Evolutionary conservation across 1,140 invertebrate species (phyloP), one percentile per base, ranked within the genome.

Genomic region (Drosophila kohkoa): DNA sequence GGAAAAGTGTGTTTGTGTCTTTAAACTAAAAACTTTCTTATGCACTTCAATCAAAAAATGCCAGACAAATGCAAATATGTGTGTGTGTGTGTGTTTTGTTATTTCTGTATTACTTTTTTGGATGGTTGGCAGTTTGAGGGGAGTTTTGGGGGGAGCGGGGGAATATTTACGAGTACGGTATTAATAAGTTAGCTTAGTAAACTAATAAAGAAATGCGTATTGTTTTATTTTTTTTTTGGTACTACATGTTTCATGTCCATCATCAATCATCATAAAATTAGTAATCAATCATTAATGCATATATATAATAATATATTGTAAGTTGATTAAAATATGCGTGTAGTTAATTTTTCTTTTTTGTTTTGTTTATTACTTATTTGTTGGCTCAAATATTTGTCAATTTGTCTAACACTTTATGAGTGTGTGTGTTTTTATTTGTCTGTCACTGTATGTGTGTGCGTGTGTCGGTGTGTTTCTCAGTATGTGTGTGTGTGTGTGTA

Each of bases 31-130:
- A 58, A 55, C 11, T 62, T 32, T 49, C 35, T 49, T 41, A 64
- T 68, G 55, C 10, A 71, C 51, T 58, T 66, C 43, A 63, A 55
- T 59, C 48, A 67, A 75, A 75, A 80, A 75, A 80, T 80, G 52
- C 48, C 63, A 83, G 69, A 82, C 72, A 79, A 75, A 82, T 75
- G 74, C 79, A 81, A 75, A 77, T 78, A 45, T 63, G 5, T 32
- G n/a, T 60, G 28, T 60, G 57, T 60, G 20, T 28, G 35, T 60
- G 46, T 41, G 55, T 30, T 55, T 51, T 57, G 62, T 68, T 46
- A 58, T 35, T 20, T 55, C 30, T 57, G 62, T 63, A 41, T 63
- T 35, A 16, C n/a, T 67, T 8, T 55, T 38, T 15, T 38, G 43
- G 45, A 48, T 8, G 52, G 35, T 49, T 58, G 67, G 25, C 20